Conservation (phyloP, 2,888 invertebrate species). For the Rotaria socialis region DNA sequence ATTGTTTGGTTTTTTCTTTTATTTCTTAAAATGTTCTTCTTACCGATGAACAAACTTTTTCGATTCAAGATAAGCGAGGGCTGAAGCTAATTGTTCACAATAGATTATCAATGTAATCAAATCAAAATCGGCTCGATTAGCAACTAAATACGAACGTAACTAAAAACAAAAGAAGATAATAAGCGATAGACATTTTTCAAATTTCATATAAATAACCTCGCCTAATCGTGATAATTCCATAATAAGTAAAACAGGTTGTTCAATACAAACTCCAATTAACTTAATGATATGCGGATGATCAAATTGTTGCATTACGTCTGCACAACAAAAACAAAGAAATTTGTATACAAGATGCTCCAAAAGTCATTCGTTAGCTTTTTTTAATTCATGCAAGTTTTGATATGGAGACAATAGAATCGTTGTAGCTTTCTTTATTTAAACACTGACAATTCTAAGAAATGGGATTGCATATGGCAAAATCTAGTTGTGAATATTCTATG, state of each 20-base stretch:
- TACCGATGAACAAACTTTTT: conserved; percentile 89
- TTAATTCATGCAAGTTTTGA: no score
- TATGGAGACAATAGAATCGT: no score
- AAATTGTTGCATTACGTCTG: conserved; percentile 98
- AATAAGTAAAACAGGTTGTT: conserved; percentile 90
- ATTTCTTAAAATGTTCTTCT: conserved; percentile 45
- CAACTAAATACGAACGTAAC: conserved; percentile 85
- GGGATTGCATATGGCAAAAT: no score
- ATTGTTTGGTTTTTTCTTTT: background rate
- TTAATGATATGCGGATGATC: conserved; percentile 96
- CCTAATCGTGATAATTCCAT: conserved; percentile 94
- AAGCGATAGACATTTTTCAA: background rate
- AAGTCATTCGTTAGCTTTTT: no score
- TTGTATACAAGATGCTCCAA: no score
- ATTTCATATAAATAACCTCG: conserved; percentile 63
- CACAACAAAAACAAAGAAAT: conserved; percentile 46
- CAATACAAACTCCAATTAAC: conserved; percentile 86
- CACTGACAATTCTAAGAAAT: no score
- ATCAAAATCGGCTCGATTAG: conserved; percentile 76
- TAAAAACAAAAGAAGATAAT: conserved; percentile 48
- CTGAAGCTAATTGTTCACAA: conserved; percentile 88
- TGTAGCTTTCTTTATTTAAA: no score
- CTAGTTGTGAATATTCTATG: no score
- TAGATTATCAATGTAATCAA: conserved; percentile 79
- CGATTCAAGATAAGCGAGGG: conserved; percentile 89